These are phyloP conservation scores for Gasterosteus nipponicus DNA, from an alignment of 2,113 vertebrate species.

Conservation along the genomic window DNA sequence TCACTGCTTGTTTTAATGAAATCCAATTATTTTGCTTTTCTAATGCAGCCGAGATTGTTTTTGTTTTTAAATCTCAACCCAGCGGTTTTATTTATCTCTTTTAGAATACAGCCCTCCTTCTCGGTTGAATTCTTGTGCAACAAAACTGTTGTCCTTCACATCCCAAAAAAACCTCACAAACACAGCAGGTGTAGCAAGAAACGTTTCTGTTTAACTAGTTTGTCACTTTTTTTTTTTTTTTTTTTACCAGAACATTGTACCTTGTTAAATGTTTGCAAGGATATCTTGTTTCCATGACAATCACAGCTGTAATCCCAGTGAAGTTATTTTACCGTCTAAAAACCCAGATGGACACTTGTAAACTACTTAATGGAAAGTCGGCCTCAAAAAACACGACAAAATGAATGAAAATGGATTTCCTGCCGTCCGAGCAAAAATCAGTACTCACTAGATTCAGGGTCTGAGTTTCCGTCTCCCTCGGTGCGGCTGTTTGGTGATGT, in stretches of 20 bases:
- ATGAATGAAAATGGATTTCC: constrained; percentile 6
- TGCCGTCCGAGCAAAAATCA: constrained; percentile 8
- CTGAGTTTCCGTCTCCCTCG: constrained; percentile 97
- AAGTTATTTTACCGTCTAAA: constrained; percentile 32
- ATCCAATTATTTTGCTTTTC: constrained; percentile 33
- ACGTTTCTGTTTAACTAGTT: not conserved
- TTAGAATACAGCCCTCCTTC: not conserved
- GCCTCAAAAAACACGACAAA: constrained; percentile 5
- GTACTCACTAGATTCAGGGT: constrained; percentile 97
- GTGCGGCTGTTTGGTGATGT: constrained; percentile 93
- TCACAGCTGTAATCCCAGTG: constrained; percentile 40
- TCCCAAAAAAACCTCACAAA: constrained; percentile 4
- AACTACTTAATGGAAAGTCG: constrained; percentile 18
- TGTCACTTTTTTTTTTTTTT: not conserved
- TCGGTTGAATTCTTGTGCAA: not conserved
- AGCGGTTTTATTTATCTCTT: not conserved
- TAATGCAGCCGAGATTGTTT: constrained; percentile 7
- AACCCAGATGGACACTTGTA: constrained; percentile 54
- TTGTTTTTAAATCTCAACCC: constrained; percentile 19
- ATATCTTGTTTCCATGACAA: constrained; percentile 30
- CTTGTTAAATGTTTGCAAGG: constrained; percentile 37
- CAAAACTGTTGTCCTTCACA: not conserved
- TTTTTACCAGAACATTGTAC: not conserved
- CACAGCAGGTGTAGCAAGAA: not conserved
- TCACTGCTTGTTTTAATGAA: constrained; percentile 19